These are phyloP conservation scores for Melanotaenia parkinsoni DNA, from an alignment of 2,797 vertebrate species.

Conservation along the genomic window DNA sequence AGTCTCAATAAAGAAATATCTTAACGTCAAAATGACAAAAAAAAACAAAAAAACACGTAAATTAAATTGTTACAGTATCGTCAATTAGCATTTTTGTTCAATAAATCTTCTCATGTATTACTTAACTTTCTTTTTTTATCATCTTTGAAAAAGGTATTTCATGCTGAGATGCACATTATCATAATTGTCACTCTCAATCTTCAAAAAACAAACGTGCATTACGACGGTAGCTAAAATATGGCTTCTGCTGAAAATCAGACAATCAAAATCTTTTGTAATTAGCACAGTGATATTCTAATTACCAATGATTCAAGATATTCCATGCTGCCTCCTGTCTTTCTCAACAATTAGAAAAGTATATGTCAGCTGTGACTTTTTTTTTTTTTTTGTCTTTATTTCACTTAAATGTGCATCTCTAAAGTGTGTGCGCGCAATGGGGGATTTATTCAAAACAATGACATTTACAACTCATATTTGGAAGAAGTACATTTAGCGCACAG, in stretches of 20 bases:
- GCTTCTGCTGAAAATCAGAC: conserved; percentile 94
- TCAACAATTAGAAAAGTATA: conserved; percentile 96
- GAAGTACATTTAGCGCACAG: conserved; percentile 61
- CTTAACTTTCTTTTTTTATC: conserved; percentile 84
- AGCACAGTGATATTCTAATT: conserved; percentile 97
- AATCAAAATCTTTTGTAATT: conserved; percentile 99
- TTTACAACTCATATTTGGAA: conserved; percentile 83
- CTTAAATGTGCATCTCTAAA: conserved; percentile 86
- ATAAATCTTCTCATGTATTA: conserved; percentile 81
- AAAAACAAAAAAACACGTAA: conserved; percentile 61
- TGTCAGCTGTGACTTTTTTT: conserved; percentile 88
- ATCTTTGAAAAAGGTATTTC: conserved; percentile 87
- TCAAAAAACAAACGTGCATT: conserved; percentile 95
- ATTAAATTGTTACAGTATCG: conserved; percentile 76
- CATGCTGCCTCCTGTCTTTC: conserved; percentile 88
- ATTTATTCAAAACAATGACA: conserved; percentile 88
- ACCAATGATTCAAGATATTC: conserved; percentile 93
- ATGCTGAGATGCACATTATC: conserved; percentile 92
- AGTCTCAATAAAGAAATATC: conserved; percentile 30
- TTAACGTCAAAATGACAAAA: conserved; percentile 43
- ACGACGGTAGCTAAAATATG: conserved; percentile 88
- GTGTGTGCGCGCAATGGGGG: conserved; percentile 81
- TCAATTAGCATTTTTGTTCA: conserved; percentile 85
- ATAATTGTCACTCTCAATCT: conserved; percentile 93
- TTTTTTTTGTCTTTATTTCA: conserved; percentile 84